Percentiles rank a stretch among this genome's conserved stretches.
Conservation (phyloP, 2,888 invertebrate species). For the Eupithecia subumbrata region DNA sequence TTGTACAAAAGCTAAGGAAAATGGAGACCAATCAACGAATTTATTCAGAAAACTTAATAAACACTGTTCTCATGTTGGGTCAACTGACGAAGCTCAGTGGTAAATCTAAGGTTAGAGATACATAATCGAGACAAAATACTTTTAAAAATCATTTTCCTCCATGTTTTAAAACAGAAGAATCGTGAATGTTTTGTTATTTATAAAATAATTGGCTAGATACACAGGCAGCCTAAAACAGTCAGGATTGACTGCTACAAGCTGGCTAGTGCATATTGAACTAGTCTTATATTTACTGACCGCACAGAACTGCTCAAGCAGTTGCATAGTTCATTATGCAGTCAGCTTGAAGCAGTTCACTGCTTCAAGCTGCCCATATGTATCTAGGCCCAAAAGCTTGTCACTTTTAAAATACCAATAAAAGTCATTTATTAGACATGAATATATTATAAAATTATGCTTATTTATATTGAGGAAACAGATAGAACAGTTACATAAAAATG, state of each 20-base stretch:
- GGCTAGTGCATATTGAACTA: too few relatives aligned
- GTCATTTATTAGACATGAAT: background rate
- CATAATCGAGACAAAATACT: constrained; percentile 38
- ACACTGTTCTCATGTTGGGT: constrained; percentile 78
- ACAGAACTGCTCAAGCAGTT: too few relatives aligned
- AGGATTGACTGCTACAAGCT: too few relatives aligned
- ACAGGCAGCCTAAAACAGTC: too few relatives aligned
- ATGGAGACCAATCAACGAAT: constrained; percentile 81
- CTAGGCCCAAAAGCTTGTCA: background rate
- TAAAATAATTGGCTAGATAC: too few relatives aligned
- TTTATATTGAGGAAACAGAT: background rate
- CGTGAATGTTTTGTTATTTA: background rate
- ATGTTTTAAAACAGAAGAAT: background rate
- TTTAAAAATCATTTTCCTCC: background rate
- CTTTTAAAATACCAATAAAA: background rate
- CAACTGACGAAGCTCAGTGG: constrained; percentile 74
- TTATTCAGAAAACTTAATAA: constrained; percentile 80
- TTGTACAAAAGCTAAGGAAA: constrained; percentile 75
- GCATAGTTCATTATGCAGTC: too few relatives aligned
- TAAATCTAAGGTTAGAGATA: constrained; percentile 73
- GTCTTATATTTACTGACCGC: too few relatives aligned
- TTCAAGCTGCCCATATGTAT: too few relatives aligned
- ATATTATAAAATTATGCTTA: background rate
- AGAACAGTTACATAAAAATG: background rate
- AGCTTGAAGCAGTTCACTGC: too few relatives aligned